phyloP scores from a whole-genome alignment of 2,888 invertebrate genomes.

The Drosophila tripunctata region DNA sequence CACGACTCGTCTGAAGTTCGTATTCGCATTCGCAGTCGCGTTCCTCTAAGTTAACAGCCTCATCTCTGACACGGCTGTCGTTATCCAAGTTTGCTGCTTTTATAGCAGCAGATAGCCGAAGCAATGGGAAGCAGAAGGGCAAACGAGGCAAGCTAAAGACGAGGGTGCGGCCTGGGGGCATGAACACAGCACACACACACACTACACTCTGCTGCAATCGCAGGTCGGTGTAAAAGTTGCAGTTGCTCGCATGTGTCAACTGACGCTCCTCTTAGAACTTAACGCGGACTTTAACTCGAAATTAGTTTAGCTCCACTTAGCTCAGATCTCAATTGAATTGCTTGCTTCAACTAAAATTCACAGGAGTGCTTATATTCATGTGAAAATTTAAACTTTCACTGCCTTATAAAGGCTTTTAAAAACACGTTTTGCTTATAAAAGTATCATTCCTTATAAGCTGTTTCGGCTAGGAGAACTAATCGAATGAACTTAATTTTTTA shows the following conservation, averaged over 20 bases:
- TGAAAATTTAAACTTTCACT: too few species aligned
- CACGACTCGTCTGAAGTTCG: conserved; percentile 1
- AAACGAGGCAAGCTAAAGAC: background rate
- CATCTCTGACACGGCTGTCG: conserved; percentile 25
- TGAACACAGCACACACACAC: too few species aligned
- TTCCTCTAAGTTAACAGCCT: conserved; percentile 15
- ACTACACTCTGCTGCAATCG: background rate
- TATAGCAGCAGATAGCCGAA: conserved; percentile 66
- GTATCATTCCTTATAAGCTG: too few species aligned
- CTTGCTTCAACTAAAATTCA: background rate
- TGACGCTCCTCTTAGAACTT: conserved; percentile 42
- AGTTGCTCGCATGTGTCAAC: conserved; percentile 68
- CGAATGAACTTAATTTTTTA: too few species aligned
- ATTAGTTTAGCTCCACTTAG: conserved; percentile 65
- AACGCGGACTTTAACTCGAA: conserved; percentile 5
- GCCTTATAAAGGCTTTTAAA: too few species aligned
- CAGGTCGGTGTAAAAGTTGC: conserved; percentile 11
- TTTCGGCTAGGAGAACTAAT: too few species aligned
- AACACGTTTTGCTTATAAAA: too few species aligned
- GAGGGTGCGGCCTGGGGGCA: conserved; percentile 24
- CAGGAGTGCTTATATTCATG: too few species aligned
- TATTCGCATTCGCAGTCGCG: conserved; percentile 19
- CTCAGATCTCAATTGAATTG: background rate
- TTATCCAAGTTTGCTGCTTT: conserved; percentile 74
- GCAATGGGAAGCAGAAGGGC: background rate